These are phyloP conservation scores for Lissocephala sabroskyi DNA, from an alignment of 2,888 invertebrate genomes.

Conservation along the genomic window DNA sequence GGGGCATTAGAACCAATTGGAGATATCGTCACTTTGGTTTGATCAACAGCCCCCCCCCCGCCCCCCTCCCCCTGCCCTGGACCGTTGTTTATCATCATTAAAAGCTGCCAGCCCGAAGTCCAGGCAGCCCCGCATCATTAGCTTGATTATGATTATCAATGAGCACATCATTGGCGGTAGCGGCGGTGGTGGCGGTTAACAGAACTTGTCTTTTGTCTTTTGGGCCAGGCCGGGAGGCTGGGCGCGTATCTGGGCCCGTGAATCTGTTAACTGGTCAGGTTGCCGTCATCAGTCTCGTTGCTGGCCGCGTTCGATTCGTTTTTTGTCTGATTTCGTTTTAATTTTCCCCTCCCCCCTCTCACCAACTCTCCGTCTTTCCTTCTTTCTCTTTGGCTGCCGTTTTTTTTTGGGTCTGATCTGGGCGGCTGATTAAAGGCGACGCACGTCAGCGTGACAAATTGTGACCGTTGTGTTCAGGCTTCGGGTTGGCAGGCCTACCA, in stretches of 20 bases:
- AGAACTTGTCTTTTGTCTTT: constrained; percentile 28
- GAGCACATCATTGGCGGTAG: constrained; percentile 44
- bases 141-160: constrained; percentile 65
- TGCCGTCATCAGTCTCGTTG: no score
- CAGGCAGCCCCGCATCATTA: constrained; percentile 57
- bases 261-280: no score
- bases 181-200: constrained; percentile 18
- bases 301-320: neutral
- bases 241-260: no score
- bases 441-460: constrained; percentile 51
- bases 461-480: constrained; percentile 8
- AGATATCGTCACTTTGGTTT: constrained; percentile 49
- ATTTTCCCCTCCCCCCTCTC: neutral
- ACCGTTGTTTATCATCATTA: constrained; percentile 56
- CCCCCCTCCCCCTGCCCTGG: no score
- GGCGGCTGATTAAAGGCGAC: constrained; percentile 31
- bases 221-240: no score
- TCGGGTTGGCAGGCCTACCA: constrained; percentile 8
- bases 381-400: neutral
- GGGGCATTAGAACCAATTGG: constrained; percentile 33
- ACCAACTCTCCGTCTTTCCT: neutral
- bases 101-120: constrained; percentile 21
- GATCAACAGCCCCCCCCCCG: no score
- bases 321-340: neutral
- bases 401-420: neutral